These are phyloP conservation scores for Selene dorsalis DNA, from an alignment of 2,797 vertebrate species.

Conservation along the genomic window DNA sequence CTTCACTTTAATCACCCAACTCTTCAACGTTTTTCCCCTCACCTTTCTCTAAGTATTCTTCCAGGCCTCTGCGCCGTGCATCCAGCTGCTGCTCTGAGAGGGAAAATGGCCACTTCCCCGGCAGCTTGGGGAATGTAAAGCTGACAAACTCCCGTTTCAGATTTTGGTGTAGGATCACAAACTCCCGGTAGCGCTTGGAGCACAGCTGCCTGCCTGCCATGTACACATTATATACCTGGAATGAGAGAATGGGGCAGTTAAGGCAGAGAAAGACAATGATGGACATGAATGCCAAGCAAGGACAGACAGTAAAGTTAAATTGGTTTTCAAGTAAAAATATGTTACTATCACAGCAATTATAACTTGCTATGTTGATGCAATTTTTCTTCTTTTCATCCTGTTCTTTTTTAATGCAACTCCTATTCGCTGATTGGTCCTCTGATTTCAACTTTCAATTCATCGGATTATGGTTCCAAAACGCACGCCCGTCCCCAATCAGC, in stretches of 20 bases:
- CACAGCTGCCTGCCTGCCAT: constrained; percentile 97
- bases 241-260: background rate
- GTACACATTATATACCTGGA: constrained; percentile 93
- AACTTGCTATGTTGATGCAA: too few relatives aligned
- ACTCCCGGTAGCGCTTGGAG: constrained; percentile 96
- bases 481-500: background rate
- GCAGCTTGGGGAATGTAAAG: constrained; percentile 94
- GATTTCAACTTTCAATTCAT: background rate
- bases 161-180: constrained; percentile 96
- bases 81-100: constrained; percentile 97
- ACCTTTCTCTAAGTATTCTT: constrained; percentile 92
- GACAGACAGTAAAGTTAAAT: background rate
- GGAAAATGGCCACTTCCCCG: constrained; percentile 97
- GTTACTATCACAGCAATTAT: background rate
- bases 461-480: background rate
- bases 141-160: constrained; percentile 94
- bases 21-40: background rate
- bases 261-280: background rate
- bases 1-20: background rate
- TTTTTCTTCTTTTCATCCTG: background rate
- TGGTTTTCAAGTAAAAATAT: background rate
- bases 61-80: constrained; percentile 90
- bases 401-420: background rate
- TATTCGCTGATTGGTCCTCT: background rate
- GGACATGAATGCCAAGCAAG: background rate